phyloP scores from a whole-genome alignment of 2,888 invertebrate genomes.

The Fragum fragum region DNA sequence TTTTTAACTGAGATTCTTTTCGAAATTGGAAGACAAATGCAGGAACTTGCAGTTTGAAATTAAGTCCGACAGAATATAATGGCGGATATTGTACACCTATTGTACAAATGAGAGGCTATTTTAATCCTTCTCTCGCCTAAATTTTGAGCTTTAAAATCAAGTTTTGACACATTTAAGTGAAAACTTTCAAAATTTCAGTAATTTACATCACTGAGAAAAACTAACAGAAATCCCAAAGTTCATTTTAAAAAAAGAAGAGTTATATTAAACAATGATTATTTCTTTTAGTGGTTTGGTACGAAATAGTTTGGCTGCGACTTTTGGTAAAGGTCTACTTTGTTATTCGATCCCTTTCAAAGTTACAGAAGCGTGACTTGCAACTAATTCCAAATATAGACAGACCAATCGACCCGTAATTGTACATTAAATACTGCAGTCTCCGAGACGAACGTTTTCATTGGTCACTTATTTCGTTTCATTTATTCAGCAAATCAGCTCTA shows the following conservation, averaged over 20 bases:
- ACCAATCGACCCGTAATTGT: slow-evolving; percentile 9
- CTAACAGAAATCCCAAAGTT: no score
- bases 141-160: no score
- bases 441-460: no score
- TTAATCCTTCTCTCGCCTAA: not conserved
- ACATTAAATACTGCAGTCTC: not conserved
- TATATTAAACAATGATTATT: no score
- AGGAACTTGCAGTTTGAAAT: not conserved
- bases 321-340: not conserved
- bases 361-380: slow-evolving; percentile 7
- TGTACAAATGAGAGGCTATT: slow-evolving; percentile 9
- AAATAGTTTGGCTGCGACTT: not conserved
- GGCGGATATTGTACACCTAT: slow-evolving; percentile 15
- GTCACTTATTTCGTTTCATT: no score
- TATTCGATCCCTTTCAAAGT: slow-evolving; percentile 14
- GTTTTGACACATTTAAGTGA: not conserved
- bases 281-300: no score
- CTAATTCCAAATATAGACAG: slow-evolving; percentile 17
- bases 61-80: not conserved
- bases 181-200: no score
- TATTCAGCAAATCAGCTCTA: no score
- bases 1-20: not conserved
- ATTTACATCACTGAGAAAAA: no score
- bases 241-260: no score
- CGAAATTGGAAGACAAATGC: not conserved